Conservation (phyloP, 92 coral and sea anemone genomes). For the Palythoa caribaeorum region DNA sequence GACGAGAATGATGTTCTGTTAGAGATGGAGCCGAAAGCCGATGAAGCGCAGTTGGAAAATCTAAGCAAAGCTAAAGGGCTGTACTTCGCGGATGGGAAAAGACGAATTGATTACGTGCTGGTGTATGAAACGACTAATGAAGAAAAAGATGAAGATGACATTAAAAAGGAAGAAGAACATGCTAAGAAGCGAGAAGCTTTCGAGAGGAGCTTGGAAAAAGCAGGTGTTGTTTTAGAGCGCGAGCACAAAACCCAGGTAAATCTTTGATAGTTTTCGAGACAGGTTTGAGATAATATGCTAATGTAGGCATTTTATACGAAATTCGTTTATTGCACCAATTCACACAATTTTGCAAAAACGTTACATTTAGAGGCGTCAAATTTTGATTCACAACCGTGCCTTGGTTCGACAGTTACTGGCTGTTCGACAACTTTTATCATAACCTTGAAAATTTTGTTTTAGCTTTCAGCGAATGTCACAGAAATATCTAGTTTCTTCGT, state of each 20-base stretch:
- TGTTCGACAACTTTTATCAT: not conserved
- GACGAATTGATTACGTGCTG: constrained; percentile 74
- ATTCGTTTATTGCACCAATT: not conserved
- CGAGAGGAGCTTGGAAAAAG: constrained; percentile 60
- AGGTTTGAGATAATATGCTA: not conserved
- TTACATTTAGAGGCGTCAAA: not conserved
- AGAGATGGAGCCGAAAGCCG: constrained; percentile 57
- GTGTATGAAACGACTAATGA: constrained; percentile 73
- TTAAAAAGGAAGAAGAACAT: constrained; percentile 53
- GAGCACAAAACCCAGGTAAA: constrained; percentile 64
- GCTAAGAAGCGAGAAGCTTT: constrained; percentile 66
- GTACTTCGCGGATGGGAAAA: constrained; percentile 43
- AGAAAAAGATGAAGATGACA: constrained; percentile 63
- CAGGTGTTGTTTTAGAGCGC: constrained; percentile 70
- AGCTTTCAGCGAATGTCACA: not conserved
- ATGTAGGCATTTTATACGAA: not conserved
- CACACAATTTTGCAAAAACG: not conserved
- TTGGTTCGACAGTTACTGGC: not conserved
- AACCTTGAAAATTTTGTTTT: not conserved
- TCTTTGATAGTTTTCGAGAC: not conserved
- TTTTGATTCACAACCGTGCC: not conserved
- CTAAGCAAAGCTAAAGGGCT: constrained; percentile 42
- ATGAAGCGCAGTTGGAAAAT: not conserved
- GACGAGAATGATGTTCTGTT: constrained; percentile 63
- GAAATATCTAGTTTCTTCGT: not conserved